Evolutionary conservation across 2,797 vertebrate genomes (phyloP), one percentile per base, ranked within the genome.

Genomic region (Furcifer pardalis): DNA sequence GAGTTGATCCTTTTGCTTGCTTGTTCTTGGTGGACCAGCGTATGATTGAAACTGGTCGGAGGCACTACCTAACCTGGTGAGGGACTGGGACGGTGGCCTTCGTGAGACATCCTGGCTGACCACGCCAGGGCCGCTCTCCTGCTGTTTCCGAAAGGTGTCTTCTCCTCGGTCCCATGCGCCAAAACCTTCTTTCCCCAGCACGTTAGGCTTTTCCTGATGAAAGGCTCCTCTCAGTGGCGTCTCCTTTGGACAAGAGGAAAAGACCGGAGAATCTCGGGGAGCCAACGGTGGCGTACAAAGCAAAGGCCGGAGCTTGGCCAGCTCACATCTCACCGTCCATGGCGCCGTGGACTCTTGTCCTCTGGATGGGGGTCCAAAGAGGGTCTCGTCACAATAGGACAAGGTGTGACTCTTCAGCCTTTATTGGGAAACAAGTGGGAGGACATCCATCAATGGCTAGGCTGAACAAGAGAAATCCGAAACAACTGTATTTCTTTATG

Each of bases 341-440:
- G 93, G 87, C 1, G 92, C 44, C 12, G 93, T 72, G 88, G 85
- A 78, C 74, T 73, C 7, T 23, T 88, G 6, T 0, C 82, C 87
- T 66, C 76, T 59, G 0, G 88, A 79, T 65, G 73, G 88, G 60
- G 89, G 62, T 75, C 95, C 96, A 4, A 97, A 96, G 0, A 97
- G 91, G 0, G 95, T 93, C 86, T 97, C 96, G 1, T 97, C 96
- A 23, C 96, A 97, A 87, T 93, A 97, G 40, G 96, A 96, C 0
- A 95, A 95, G 2, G 88, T 84, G 87, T 87, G 95, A 27, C 88
- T 84, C 37, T 93, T 88, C 72, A 94, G 74, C 86, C 96, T 96
- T 40, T 2, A 0, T 1, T 17, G 69, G 77, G 37, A 32, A 74
- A 44, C 2, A 7, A 15, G 72, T 52, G 35, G 4, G 49, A 10